phyloP scores from a whole-genome alignment of 2,797 vertebrate species.

The Malurus leucopterus region DNA sequence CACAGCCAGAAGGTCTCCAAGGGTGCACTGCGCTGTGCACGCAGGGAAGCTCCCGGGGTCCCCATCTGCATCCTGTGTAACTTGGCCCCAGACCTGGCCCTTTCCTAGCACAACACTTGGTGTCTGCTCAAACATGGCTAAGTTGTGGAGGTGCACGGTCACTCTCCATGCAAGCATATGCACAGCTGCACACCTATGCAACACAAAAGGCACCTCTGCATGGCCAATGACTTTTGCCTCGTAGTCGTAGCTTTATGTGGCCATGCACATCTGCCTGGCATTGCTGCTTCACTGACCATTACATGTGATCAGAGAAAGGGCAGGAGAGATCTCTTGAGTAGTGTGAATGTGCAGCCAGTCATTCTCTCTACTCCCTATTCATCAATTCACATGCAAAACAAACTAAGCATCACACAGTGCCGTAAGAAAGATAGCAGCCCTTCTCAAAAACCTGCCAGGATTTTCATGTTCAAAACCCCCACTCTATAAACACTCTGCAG shows the following conservation, averaged over 20 bases:
- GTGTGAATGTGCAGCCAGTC: background rate
- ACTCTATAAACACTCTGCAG: background rate
- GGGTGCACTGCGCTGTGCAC: rapidly evolving
- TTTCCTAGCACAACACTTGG: background rate
- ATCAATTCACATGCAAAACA: background rate
- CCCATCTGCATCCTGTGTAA: background rate
- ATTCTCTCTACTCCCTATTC: background rate
- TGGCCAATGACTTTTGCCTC: background rate
- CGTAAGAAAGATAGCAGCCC: background rate
- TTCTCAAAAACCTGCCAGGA: background rate
- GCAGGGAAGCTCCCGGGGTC: background rate
- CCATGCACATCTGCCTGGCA: background rate
- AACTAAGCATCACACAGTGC: background rate
- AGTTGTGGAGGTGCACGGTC: rapidly evolving
- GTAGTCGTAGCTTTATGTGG: background rate
- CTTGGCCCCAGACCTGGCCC: background rate
- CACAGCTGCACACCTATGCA: rapidly evolving
- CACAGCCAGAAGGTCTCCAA: rapidly evolving
- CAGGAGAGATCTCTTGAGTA: background rate
- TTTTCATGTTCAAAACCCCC: background rate
- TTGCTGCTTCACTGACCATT: background rate
- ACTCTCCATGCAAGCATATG: rapidly evolving
- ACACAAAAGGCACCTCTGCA: rapidly evolving
- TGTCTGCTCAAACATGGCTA: rapidly evolving
- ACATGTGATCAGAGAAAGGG: rapidly evolving